Conservation (phyloP, 2,113 vertebrate species). For the Hippolais icterina region DNA sequence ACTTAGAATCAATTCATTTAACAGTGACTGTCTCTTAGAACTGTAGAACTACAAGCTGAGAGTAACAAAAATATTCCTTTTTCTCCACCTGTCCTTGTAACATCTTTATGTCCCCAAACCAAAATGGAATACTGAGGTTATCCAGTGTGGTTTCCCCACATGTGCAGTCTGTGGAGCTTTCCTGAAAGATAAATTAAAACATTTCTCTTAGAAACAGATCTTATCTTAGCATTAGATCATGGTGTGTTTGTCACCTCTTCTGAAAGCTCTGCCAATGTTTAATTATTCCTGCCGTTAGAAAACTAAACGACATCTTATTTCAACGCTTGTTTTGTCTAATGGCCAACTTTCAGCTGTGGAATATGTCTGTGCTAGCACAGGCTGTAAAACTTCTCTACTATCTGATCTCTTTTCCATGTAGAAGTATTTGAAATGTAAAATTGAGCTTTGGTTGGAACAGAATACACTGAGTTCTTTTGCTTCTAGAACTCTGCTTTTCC, state of each 20-base stretch:
- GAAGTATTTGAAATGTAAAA: background rate
- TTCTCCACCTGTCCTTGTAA: background rate
- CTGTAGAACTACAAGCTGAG: background rate
- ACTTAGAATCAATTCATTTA: background rate
- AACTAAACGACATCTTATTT: conserved; percentile 22
- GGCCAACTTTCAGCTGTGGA: conserved; percentile 18
- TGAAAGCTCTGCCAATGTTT: conserved; percentile 35
- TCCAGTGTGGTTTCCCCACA: background rate
- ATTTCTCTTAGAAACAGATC: background rate
- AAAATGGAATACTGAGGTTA: background rate
- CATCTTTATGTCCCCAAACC: background rate
- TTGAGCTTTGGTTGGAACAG: background rate
- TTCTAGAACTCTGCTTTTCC: background rate
- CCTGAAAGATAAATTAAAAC: background rate
- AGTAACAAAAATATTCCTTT: background rate
- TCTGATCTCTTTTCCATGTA: conserved; percentile 11
- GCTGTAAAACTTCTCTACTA: background rate
- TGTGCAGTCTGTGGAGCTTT: background rate
- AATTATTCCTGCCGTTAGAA: conserved; percentile 37
- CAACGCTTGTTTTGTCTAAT: conserved; percentile 31
- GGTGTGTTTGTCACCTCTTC: conserved; percentile 32
- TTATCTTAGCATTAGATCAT: conserved; percentile 23
- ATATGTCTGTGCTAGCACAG: conserved; percentile 14
- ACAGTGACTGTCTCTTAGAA: background rate
- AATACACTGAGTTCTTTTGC: background rate